Evolutionary conservation across 2,797 vertebrate species (phyloP).

Genomic region (Prunella strophiata): DNA sequence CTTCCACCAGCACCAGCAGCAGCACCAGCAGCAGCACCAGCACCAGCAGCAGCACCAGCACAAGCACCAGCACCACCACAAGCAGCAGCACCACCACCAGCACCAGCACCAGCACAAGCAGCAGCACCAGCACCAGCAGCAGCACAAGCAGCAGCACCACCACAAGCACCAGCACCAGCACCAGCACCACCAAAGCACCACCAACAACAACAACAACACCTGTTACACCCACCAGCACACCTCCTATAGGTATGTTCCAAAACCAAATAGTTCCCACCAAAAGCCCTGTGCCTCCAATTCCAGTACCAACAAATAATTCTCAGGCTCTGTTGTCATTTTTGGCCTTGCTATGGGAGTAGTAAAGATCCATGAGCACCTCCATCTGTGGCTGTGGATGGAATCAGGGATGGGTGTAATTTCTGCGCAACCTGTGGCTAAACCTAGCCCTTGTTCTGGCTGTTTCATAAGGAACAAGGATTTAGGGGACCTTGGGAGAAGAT

Average conservation of each 20-base stretch:
- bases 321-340: not conserved
- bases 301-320: not conserved
- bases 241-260: not conserved
- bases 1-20: not conserved
- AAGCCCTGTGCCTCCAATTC: not conserved
- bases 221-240: too few species aligned
- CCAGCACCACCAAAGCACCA: not conserved
- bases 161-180: too few species aligned
- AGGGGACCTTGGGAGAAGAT: not conserved
- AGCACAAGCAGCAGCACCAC: too few species aligned
- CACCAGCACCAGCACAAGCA: too few species aligned
- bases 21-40: too few species aligned
- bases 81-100: not conserved
- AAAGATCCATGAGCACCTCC: not conserved
- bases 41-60: too few species aligned
- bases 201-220: not conserved
- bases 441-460: not conserved
- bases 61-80: too few species aligned
- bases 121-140: too few species aligned
- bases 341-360: not conserved
- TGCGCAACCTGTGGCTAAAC: not conserved
- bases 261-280: not conserved
- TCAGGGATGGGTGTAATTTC: not conserved
- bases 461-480: not conserved
- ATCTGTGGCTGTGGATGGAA: too few species aligned